Percentiles rank a stretch among this genome's conserved stretches.
These are phyloP conservation scores for Onchidella celtica DNA, from an alignment of 2,888 invertebrate species.

Conservation along the genomic window DNA sequence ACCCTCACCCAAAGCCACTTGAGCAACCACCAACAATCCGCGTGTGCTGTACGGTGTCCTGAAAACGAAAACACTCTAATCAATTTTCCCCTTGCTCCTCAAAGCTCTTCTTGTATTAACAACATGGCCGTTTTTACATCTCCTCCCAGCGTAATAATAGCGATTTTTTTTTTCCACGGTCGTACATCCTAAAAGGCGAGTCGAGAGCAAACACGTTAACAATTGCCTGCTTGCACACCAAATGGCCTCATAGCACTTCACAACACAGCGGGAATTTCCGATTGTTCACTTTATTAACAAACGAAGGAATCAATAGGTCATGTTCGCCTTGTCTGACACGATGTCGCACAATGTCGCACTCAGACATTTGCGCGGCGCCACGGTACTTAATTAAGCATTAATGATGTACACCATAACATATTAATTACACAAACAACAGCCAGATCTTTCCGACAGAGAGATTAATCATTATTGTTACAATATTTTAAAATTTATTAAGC, in stretches of 20 bases:
- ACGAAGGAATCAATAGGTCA: neutral
- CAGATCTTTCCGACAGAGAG: too few species aligned
- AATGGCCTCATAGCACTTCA: neutral
- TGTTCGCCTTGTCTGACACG: too few species aligned
- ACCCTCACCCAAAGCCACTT: neutral
- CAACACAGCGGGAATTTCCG: neutral
- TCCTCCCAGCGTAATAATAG: neutral
- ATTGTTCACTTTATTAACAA: constrained; percentile 6
- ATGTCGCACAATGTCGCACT: too few species aligned
- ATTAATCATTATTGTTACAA: too few species aligned
- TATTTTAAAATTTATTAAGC: too few species aligned
- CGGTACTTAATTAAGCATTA: too few species aligned
- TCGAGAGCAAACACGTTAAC: neutral
- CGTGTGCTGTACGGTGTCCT: neutral
- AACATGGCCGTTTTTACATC: neutral
- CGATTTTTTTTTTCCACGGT: neutral
- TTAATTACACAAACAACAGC: too few species aligned
- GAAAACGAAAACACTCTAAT: neutral
- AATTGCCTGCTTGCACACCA: neutral
- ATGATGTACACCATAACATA: too few species aligned
- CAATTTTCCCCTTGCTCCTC: neutral
- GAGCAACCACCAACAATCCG: neutral
- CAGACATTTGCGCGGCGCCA: too few species aligned
- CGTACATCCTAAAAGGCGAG: too few species aligned
- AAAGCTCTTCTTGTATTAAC: neutral